These are phyloP conservation scores for Lagorchestes hirsutus DNA, from an alignment of 2,797 vertebrate species.

Conservation along the genomic window DNA sequence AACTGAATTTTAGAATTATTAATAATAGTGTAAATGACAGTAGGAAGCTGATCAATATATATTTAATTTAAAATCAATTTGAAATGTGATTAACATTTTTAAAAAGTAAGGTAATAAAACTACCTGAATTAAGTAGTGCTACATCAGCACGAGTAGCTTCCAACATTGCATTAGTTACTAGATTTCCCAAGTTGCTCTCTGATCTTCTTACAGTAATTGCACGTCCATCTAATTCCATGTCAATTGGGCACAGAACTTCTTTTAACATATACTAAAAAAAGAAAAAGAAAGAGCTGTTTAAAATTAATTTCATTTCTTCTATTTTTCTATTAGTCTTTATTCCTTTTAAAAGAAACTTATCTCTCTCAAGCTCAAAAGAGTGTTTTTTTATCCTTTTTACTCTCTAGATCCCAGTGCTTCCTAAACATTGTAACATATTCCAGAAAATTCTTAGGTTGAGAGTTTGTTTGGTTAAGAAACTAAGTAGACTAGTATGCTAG, in stretches of 20 bases:
- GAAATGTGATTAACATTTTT: neutral
- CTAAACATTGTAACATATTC: conserved; percentile 7
- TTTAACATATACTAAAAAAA: conserved; percentile 71
- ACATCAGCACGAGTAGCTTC: conserved; percentile 74
- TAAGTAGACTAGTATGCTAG: neutral
- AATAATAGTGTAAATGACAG: neutral
- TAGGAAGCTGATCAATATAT: neutral
- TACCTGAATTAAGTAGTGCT: conserved; percentile 76
- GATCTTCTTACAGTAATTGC: conserved; percentile 63
- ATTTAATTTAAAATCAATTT: conserved; percentile 17
- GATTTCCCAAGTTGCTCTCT: conserved; percentile 78
- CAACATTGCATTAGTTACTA: conserved; percentile 68
- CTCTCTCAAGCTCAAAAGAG: conserved; percentile 28
- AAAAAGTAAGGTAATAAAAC: conserved; percentile 35
- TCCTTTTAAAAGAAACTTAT: conserved; percentile 5
- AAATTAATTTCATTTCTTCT: conserved; percentile 26
- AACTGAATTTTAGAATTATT: conserved; percentile 4
- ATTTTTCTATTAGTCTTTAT: conserved; percentile 30
- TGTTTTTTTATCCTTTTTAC: neutral
- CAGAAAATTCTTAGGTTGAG: neutral
- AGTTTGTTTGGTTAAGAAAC: neutral
- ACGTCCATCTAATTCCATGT: conserved; percentile 70
- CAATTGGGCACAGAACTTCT: conserved; percentile 71
- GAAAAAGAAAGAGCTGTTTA: neutral
- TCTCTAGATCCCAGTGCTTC: conserved; percentile 27